phyloP scores from a whole-genome alignment of 2,113 vertebrate genomes.

The Paedocypris sp. region DNA sequence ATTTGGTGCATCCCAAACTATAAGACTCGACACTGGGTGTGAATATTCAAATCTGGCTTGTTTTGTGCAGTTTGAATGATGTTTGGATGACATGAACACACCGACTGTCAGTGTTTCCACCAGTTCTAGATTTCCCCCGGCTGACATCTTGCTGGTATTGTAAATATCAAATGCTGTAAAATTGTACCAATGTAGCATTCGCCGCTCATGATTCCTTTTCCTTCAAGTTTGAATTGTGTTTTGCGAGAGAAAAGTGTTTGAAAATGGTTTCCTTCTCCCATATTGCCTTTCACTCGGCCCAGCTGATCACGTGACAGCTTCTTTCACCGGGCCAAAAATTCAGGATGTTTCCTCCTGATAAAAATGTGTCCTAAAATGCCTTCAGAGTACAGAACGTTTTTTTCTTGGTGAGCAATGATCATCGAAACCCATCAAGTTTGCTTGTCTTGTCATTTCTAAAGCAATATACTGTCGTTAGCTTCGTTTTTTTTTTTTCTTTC shows the following conservation, averaged over 20 bases:
- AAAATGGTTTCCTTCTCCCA: constrained; percentile 15
- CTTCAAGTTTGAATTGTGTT: constrained; percentile 19
- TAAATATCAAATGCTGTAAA: constrained; percentile 43
- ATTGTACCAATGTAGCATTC: constrained; percentile 40
- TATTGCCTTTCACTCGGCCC: constrained; percentile 29
- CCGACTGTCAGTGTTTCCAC: neutral
- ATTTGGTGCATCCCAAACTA: constrained; percentile 27
- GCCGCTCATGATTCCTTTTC: constrained; percentile 16
- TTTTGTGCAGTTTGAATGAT: neutral
- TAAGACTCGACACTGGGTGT: neutral
- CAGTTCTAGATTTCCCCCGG: neutral
- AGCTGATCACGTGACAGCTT: constrained; percentile 6
- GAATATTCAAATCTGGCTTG: neutral
- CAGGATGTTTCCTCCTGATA: neutral
- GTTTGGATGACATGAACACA: no score
- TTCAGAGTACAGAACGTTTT: constrained; percentile 1
- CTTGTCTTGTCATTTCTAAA: constrained; percentile 31
- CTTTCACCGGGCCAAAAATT: constrained; percentile 10
- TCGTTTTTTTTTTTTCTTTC: constrained; percentile 9
- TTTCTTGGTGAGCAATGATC: no score
- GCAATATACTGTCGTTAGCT: constrained; percentile 36
- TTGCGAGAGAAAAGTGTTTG: constrained; percentile 12
- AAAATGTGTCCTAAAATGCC: constrained; percentile 18
- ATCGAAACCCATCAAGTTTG: neutral
- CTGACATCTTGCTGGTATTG: constrained; percentile 25